Evolutionary conservation across 2,797 vertebrate genomes (phyloP).

Genomic region (Poeciliopsis infans): DNA sequence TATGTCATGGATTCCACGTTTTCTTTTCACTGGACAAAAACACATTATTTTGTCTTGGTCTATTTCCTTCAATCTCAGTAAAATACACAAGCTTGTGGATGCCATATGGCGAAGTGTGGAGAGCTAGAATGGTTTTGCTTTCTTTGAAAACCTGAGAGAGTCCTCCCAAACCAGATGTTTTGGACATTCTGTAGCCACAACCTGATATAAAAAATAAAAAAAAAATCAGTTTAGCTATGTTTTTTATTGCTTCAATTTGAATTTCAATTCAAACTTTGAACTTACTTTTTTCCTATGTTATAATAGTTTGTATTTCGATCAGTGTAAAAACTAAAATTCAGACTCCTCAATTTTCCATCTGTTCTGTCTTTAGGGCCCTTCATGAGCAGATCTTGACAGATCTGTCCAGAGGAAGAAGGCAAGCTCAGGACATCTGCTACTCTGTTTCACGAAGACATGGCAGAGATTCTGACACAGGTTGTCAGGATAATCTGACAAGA

Average conservation of each 20-base stretch:
- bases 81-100: neutral
- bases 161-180: neutral
- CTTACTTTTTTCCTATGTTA: slow-evolving; percentile 28
- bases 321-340: slow-evolving; percentile 35
- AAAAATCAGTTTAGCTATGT: neutral
- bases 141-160: neutral
- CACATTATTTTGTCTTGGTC: neutral
- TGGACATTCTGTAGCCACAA: neutral
- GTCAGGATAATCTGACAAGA: slow-evolving; percentile 83
- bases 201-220: neutral
- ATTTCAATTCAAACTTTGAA: slow-evolving; percentile 19
- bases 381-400: slow-evolving; percentile 67
- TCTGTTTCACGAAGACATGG: slow-evolving; percentile 71
- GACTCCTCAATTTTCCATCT: slow-evolving; percentile 58
- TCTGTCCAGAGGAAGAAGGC: slow-evolving; percentile 70
- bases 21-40: neutral
- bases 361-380: slow-evolving; percentile 64
- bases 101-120: neutral
- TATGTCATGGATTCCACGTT: neutral
- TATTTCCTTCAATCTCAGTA: neutral
- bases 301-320: slow-evolving; percentile 4
- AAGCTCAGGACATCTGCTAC: slow-evolving; percentile 78
- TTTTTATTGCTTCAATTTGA: slow-evolving; percentile 11
- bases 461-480: slow-evolving; percentile 76
- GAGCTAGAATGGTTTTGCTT: neutral